phyloP scores from a whole-genome alignment of 2,113 vertebrate species.

The Panthera tigris region DNA sequence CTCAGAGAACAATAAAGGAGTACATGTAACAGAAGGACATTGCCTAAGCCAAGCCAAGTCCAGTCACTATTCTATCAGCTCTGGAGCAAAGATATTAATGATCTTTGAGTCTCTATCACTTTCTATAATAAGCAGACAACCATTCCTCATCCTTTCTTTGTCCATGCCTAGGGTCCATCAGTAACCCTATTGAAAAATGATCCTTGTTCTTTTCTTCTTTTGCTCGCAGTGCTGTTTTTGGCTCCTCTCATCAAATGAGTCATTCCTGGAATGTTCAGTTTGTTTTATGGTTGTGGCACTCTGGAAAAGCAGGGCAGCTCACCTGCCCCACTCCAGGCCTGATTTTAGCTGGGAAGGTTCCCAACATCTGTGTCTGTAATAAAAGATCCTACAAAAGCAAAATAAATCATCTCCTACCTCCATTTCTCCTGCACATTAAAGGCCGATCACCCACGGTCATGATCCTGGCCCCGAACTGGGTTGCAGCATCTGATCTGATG shows the following conservation, averaged over 20 bases:
- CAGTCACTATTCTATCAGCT: background rate
- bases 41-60: background rate
- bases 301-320: conserved; percentile 62
- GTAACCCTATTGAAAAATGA: conserved; percentile 44
- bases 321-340: conserved; percentile 56
- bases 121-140: conserved; percentile 4
- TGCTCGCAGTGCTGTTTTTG: conserved; percentile 61
- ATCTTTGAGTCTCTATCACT: conserved; percentile 42
- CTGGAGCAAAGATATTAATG: conserved; percentile 42
- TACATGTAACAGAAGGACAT: background rate
- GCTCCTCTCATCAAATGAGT: conserved; percentile 66
- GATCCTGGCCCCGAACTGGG: conserved; percentile 42
- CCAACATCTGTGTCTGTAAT: conserved; percentile 77
- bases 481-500: conserved; percentile 47
- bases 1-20: conserved; percentile 2
- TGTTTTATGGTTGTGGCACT: conserved; percentile 70
- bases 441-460: conserved; percentile 60
- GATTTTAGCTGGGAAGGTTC: conserved; percentile 67
- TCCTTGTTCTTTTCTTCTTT: conserved; percentile 43
- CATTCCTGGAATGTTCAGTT: conserved; percentile 69
- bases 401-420: conserved; percentile 73
- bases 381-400: conserved; percentile 62
- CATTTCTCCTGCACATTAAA: conserved; percentile 66
- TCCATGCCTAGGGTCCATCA: background rate
- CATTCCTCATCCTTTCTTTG: conserved; percentile 23